Evolutionary conservation across 2,797 vertebrate genomes (phyloP), one percentile per base, ranked within the genome.

Genomic region (Coluber constrictor): DNA sequence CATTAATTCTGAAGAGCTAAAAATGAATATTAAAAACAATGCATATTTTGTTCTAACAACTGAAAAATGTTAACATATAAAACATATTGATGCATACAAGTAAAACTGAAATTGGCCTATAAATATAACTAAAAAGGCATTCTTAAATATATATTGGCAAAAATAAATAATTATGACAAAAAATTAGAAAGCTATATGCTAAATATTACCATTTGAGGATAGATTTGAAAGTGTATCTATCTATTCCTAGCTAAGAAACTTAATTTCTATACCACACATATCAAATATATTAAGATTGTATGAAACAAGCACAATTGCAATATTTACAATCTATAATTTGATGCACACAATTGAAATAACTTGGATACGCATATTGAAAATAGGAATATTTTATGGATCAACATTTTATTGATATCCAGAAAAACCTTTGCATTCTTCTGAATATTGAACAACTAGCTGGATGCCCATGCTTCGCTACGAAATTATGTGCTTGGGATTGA

Each of bases 1-100:
- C 98, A 25, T 99, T 99, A 95, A 99, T 98, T 96, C 99, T 98
- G 97, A 99, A 99, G 95, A 99, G 98, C 99, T 99, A 95, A 90
- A 3, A 92, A 91, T 91, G 59, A 57, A 43, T 56, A 86, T 90
- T 90, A 90, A 93, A 92, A 59, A 29, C 13, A 79, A 59, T 25
- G 54, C 37, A 63, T 89, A 56, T 86, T 91, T 87, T 74, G 32
- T 47, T 87, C 43, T 79, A 91, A 43, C 29, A 88, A 61, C 1
- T 86, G 59, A 29, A 86, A 54, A 91, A 83, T 25, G 16, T 18
- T 74, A 29, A 74, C 18, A 27, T 63, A 90, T 32, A 92, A 15
- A 92, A 29, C 18, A 55, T 25, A 74, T 32, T 92, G 25, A 12
- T 32, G 23, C n/a, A 37, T 37, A 4, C 4, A 92, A 55, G 47